phyloP scores from a whole-genome alignment of 2,888 invertebrate genomes.

The Hydropsyche betteni region DNA sequence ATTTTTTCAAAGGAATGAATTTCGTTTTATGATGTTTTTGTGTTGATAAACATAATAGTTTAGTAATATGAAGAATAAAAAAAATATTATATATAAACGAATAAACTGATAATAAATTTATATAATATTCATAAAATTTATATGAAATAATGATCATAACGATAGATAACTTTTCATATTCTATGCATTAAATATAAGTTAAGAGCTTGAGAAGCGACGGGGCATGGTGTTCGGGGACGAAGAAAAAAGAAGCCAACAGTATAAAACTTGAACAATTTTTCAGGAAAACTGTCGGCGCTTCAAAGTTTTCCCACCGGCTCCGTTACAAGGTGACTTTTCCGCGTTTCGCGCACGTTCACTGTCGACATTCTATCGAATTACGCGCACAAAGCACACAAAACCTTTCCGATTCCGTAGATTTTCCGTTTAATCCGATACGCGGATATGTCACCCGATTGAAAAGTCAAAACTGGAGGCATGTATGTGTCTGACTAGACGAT shows the following conservation, averaged over 20 bases:
- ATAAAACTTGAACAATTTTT: slow-evolving; percentile 50
- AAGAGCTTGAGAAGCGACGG: not conserved
- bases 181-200: too few relatives aligned
- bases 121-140: too few relatives aligned
- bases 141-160: too few relatives aligned
- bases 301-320: slow-evolving; percentile 32
- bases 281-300: slow-evolving; percentile 46
- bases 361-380: too few relatives aligned
- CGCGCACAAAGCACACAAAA: too few relatives aligned
- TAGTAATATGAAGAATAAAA: too few relatives aligned
- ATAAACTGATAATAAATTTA: too few relatives aligned
- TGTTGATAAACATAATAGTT: too few relatives aligned
- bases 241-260: slow-evolving; percentile 24
- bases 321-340: slow-evolving; percentile 37
- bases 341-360: not conserved
- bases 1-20: too few relatives aligned
- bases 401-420: not conserved
- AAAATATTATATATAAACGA: too few relatives aligned
- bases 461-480: slow-evolving; percentile 12
- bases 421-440: not conserved
- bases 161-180: too few relatives aligned
- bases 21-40: too few relatives aligned
- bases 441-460: not conserved
- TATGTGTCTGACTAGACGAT: slow-evolving; percentile 17
- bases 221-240: not conserved